These are phyloP conservation scores for Vandiemenella viatica DNA, from an alignment of 2,888 invertebrate genomes.

Conservation along the genomic window DNA sequence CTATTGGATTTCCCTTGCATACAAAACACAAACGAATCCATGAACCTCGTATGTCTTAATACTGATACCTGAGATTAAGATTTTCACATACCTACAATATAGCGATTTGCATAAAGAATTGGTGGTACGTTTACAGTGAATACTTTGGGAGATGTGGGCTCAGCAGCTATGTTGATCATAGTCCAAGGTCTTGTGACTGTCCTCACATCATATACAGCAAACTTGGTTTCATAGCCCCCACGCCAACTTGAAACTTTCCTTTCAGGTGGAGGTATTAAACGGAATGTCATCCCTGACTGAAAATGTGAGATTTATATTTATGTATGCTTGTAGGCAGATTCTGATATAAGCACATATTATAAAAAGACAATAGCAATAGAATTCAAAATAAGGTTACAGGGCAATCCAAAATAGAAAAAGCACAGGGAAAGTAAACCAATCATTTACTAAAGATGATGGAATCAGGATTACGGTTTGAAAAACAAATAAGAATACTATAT, in stretches of 20 bases:
- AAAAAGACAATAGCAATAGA: not conserved
- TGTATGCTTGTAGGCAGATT: too few relatives aligned
- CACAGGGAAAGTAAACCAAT: too few relatives aligned
- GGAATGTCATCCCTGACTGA: constrained; percentile 39
- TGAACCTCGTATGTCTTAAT: not conserved
- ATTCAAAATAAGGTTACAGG: not conserved
- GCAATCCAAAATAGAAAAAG: too few relatives aligned
- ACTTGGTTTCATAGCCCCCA: constrained; percentile 49
- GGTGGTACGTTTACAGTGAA: constrained; percentile 46
- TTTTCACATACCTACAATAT: constrained; percentile 45
- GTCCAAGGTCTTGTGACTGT: constrained; percentile 24
- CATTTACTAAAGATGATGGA: not conserved
- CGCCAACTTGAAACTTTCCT: constrained; percentile 41
- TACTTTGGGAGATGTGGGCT: constrained; percentile 33
- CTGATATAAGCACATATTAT: not conserved
- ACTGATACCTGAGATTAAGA: too few relatives aligned
- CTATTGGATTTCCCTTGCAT: not conserved
- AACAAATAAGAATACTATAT: too few relatives aligned
- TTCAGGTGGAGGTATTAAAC: constrained; percentile 45
- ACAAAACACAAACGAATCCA: not conserved
- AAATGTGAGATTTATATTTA: not conserved
- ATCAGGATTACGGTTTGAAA: too few relatives aligned
- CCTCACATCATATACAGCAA: constrained; percentile 57
- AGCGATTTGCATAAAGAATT: constrained; percentile 58
- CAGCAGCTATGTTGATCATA: constrained; percentile 53